These are phyloP conservation scores for Clarias macrocephalus DNA, from an alignment of 2,113 vertebrate species.

Conservation along the genomic window DNA sequence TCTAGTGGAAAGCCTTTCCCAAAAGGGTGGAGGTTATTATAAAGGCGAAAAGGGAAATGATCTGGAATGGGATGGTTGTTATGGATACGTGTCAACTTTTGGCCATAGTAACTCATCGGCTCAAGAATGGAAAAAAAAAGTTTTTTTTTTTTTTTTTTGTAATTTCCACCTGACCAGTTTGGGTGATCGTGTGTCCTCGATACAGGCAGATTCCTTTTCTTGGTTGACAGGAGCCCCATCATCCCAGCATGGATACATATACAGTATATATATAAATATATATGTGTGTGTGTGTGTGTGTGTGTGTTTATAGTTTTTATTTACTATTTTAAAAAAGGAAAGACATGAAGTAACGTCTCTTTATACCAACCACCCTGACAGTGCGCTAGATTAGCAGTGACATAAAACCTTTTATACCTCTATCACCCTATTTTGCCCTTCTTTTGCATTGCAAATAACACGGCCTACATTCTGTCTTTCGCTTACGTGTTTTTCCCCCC, in stretches of 20 bases:
- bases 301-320: neutral
- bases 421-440: neutral
- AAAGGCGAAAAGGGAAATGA: neutral
- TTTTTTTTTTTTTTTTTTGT: too few relatives aligned
- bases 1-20: neutral
- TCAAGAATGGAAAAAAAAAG: too few relatives aligned
- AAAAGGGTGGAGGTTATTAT: neutral
- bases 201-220: too few relatives aligned
- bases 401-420: neutral
- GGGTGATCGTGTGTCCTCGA: too few relatives aligned
- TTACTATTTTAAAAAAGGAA: neutral
- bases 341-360: neutral
- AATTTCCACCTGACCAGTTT: too few relatives aligned
- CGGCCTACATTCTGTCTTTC: neutral
- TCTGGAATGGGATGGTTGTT: neutral
- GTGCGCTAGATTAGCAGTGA: neutral
- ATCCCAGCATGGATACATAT: too few relatives aligned
- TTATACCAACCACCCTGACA: neutral
- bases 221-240: neutral
- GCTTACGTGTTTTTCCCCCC: neutral
- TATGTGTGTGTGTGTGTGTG: too few relatives aligned
- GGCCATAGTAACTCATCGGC: too few relatives aligned
- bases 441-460: constrained; percentile 7
- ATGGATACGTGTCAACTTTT: neutral
- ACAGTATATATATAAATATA: too few relatives aligned